Conservation (phyloP, 2,797 vertebrate species). For the Pseudocheirus occidentalis region DNA sequence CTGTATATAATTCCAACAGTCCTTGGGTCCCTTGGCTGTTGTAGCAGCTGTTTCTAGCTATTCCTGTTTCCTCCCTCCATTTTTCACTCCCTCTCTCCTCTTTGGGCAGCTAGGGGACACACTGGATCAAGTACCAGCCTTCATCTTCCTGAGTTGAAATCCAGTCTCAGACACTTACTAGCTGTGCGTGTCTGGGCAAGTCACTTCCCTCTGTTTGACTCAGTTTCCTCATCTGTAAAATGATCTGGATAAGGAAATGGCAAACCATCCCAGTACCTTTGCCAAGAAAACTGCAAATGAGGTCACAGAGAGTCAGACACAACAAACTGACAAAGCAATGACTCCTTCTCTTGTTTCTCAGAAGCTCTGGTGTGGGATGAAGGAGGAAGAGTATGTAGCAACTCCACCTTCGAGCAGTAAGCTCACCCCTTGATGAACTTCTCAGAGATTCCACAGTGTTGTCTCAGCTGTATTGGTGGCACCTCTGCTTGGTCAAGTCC, state of each 20-base stretch:
- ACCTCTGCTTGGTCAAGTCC: background rate
- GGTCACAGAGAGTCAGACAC: no score
- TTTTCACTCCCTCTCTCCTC: background rate
- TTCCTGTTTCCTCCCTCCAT: background rate
- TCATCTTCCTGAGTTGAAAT: background rate
- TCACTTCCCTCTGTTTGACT: no score
- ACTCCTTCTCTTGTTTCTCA: background rate
- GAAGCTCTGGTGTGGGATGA: background rate
- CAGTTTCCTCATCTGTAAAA: no score
- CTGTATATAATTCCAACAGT: background rate
- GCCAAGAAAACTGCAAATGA: no score
- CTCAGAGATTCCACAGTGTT: background rate
- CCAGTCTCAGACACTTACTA: background rate
- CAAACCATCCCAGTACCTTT: no score
- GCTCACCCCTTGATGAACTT: background rate
- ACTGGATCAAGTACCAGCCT: background rate
- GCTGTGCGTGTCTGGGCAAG: background rate
- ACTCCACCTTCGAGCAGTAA: background rate
- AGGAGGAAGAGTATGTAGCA: background rate
- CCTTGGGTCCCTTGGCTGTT: background rate
- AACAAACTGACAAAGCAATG: no score
- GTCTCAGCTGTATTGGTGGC: background rate
- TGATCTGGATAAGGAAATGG: no score
- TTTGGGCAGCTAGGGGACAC: background rate
- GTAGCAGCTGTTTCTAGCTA: background rate